Evolutionary conservation across 1,140 invertebrate species (phyloP).

Genomic region (Liolophura sinensis): DNA sequence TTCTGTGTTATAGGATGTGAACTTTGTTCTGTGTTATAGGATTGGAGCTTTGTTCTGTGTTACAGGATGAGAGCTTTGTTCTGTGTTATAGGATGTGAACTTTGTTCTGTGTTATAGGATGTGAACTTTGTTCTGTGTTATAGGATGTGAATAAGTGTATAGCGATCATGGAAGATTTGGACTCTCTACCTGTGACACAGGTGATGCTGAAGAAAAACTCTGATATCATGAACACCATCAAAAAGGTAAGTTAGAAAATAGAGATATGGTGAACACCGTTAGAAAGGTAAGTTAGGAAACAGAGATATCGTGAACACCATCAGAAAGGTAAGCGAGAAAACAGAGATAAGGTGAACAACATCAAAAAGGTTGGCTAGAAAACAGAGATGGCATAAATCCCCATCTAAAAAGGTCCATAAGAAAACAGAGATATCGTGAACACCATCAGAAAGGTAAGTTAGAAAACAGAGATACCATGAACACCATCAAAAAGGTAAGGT

Average conservation of each 20-base stretch:
- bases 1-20: constrained; percentile 5
- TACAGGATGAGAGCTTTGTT: constrained; percentile 46
- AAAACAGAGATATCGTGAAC: no score
- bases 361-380: constrained; percentile 4
- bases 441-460: no score
- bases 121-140: constrained; percentile 28
- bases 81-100: constrained; percentile 47
- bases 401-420: no score
- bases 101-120: constrained; percentile 36
- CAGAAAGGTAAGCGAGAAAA: no score
- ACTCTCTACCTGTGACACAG: constrained; percentile 70
- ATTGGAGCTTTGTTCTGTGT: constrained; percentile 1
- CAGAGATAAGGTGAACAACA: no score
- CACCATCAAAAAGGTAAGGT: constrained; percentile 2
- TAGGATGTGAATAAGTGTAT: constrained; percentile 63
- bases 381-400: no score
- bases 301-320: no score
- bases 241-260: constrained; percentile 58
- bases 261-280: no score
- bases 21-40: constrained; percentile 14
- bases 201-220: constrained; percentile 86
- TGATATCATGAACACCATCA: constrained; percentile 72
- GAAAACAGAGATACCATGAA: no score
- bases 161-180: constrained; percentile 66
- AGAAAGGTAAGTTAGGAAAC: no score